Conservation (phyloP, 2,888 invertebrate species). For the Trachelus troglodyta region DNA sequence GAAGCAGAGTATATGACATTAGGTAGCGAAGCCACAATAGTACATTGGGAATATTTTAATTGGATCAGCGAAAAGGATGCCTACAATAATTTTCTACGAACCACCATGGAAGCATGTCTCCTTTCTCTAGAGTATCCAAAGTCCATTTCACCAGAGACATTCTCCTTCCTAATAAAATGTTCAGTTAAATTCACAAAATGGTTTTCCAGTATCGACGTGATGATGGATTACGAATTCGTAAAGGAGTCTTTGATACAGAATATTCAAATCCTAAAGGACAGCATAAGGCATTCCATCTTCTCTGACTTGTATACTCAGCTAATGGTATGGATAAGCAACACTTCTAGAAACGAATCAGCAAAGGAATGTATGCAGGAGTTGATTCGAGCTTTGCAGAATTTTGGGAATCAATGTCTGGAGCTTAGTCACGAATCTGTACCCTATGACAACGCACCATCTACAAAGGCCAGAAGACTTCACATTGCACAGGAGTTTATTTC, state of each 20-base stretch:
- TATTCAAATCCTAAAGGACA: conserved; percentile 26
- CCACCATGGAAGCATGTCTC: conserved; percentile 47
- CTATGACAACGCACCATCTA: neutral
- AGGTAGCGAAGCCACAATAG: conserved; percentile 29
- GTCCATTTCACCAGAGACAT: conserved; percentile 32
- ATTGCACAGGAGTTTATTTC: conserved; percentile 28
- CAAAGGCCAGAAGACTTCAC: conserved; percentile 15
- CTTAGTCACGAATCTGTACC: neutral
- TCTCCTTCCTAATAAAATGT: conserved; percentile 43
- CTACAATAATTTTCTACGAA: conserved; percentile 38
- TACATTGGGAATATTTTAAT: conserved; percentile 35
- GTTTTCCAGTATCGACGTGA: conserved; percentile 20
- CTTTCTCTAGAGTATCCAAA: conserved; percentile 46
- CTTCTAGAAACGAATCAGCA: conserved; percentile 6
- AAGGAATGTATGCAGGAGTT: conserved; percentile 19
- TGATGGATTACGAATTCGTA: conserved; percentile 8
- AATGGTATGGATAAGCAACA: conserved; percentile 24
- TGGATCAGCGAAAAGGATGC: conserved; percentile 40
- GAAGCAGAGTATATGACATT: conserved; percentile 43
- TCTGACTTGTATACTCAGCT: conserved; percentile 23
- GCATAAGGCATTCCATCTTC: conserved; percentile 26
- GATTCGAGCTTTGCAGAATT: conserved; percentile 25
- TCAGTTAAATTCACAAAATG: conserved; percentile 27
- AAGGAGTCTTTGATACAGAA: conserved; percentile 23
- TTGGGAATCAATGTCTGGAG: conserved; percentile 23